A percentile compares a stretch with the other conserved stretches of the same genome.
phyloP scores from a whole-genome alignment of 2,113 vertebrate species.

The rabbit (Oryctolagus cuniculus) region mOryCun1.1 NC_091432.1:42450001-42450500 shows the following conservation, averaged over 20 bases:
- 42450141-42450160: not conserved
- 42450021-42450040: not conserved
- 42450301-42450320: not conserved
- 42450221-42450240: not conserved
- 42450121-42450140: not conserved
- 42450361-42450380: not conserved
- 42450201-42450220: not conserved
- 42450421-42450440: not conserved
- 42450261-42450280: not conserved
- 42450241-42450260: not conserved
- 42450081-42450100: not conserved
- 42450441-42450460: not conserved
- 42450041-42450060: not conserved
- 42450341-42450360: constrained; percentile 6
- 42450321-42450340: not conserved
- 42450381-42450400: not conserved
- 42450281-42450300: not conserved
- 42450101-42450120: not conserved
- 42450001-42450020: not conserved
- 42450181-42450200: not conserved
- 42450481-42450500: not conserved
- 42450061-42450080: not conserved
- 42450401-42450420: not conserved
- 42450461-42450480: not conserved
- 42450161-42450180: not conserved